These are phyloP conservation scores for Cheirogaleus medius DNA, from an alignment of 2,113 vertebrate genomes.

Conservation along the genomic window DNA sequence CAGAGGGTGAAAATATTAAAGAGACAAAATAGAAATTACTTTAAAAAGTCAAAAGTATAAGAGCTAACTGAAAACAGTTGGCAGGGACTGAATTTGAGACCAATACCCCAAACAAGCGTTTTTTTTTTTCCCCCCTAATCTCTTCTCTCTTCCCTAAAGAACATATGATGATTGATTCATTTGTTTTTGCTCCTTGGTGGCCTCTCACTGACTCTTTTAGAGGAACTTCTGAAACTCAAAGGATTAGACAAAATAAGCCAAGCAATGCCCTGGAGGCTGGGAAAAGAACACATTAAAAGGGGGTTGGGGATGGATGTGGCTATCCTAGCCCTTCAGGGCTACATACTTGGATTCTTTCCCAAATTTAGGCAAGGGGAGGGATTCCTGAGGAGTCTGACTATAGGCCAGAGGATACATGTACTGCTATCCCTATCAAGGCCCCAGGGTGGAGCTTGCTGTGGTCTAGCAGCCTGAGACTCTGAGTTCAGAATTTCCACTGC, in stretches of 20 bases:
- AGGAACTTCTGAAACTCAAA: neutral
- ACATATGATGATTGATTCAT: neutral
- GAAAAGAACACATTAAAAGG: neutral
- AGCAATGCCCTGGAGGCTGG: neutral
- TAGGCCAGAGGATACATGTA: neutral
- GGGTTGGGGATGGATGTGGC: neutral
- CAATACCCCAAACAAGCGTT: neutral
- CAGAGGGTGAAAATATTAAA: neutral
- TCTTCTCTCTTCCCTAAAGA: constrained; percentile 26
- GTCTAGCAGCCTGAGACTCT: constrained; percentile 42
- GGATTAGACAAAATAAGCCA: constrained; percentile 20
- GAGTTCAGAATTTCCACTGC: constrained; percentile 69
- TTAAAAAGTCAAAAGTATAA: neutral
- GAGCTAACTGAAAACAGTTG: neutral
- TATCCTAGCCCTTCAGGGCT: neutral
- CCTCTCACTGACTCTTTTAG: neutral
- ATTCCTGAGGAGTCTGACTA: neutral
- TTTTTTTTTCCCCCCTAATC: neutral
- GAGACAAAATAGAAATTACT: neutral
- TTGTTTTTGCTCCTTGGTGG: neutral
- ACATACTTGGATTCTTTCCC: constrained; percentile 43
- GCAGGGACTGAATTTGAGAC: constrained; percentile 21
- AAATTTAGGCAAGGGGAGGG: constrained; percentile 21
- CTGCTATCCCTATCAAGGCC: constrained; percentile 51
- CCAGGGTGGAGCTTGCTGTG: constrained; percentile 61